Base-by-base conservation (phyloP, 2,797 vertebrate species). In the Danio jaintianensis region DNA sequence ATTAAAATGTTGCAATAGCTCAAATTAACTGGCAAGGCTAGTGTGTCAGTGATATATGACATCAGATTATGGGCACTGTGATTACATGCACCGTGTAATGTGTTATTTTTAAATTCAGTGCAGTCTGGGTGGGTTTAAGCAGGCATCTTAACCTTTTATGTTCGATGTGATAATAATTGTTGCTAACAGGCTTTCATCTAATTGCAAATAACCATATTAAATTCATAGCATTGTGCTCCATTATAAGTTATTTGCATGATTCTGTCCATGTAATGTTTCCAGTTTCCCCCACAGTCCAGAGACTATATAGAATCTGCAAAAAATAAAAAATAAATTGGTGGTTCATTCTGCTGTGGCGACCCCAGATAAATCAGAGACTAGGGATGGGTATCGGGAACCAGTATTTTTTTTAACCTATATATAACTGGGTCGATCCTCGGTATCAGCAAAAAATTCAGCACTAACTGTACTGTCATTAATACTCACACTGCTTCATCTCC, bases 151-250 rank as follows among this genome's bases (percentile, higher is more conserved):
- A 78, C 67, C 83, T 86, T 90, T 87, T 84, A 84, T 80, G 82
- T 76, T 87, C 88, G 90, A 89, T 76, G 89, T 84, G 89, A 89
- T 89, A 90, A 86, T 78, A 43, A 87, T 89, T 89, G 81, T 53
- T 81, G 58, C 75, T 90, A 89, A 87, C 84, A 82, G 79, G 75
- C 83, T 88, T 80, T 86, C 89, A 83, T 87, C 82, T 86, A 88
- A 88, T 87, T 83, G 84, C 81, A 15, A 63, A 82, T 45, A 80
- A 56, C 73, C 72, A 75, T 90, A 88, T 90, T 92, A 88, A 90
- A 88, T 81, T 69, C 81, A 75, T 71, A 77, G 69, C 48, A 76
- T 29, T 29, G 29, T 29, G 29, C 29, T 29, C 29, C 3, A 29
- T 29, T 29, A 29, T 29, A 86, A 87, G 86, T 80, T 80, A 85